Conservation (phyloP, 2,888 invertebrate species). For the Campaea margaritaria region DNA sequence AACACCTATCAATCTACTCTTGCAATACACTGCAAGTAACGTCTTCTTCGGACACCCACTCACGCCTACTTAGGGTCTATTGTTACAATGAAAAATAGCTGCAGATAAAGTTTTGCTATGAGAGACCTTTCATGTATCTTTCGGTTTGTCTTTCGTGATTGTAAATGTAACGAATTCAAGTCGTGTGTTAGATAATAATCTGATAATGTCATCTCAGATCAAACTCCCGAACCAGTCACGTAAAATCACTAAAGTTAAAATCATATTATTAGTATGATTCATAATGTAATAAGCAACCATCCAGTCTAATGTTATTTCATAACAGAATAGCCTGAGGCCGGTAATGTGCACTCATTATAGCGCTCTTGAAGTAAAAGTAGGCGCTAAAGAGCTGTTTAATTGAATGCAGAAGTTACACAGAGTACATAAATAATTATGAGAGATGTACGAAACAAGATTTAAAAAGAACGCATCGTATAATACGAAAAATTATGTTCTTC, state of each 20-base stretch:
- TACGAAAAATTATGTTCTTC: no score
- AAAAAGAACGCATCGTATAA: no score
- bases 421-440: no score
- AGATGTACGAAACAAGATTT: no score
- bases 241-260: background rate
- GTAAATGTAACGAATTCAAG: background rate
- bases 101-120: conserved; percentile 10
- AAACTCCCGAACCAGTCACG: no score
- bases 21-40: conserved; percentile 10
- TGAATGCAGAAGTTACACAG: background rate
- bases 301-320: conserved; percentile 1
- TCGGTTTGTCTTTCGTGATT: background rate
- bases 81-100: conserved; percentile 16
- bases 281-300: conserved; percentile 3
- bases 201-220: no score
- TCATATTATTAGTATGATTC: conserved; percentile 1
- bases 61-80: conserved; percentile 18
- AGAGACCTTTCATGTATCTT: conserved; percentile 5
- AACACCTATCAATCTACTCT: conserved; percentile 22
- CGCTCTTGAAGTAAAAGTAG: conserved; percentile 9
- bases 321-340: conserved; percentile 6
- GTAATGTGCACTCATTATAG: conserved; percentile 5
- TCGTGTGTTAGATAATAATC: background rate
- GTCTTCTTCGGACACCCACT: conserved; percentile 30
- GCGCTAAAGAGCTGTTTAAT: conserved; percentile 10